Percentiles rank a stretch among this genome's conserved stretches.
These are phyloP conservation scores for Papilio dardanus DNA, from an alignment of 1,140 invertebrate genomes.

Conservation along the genomic window DNA sequence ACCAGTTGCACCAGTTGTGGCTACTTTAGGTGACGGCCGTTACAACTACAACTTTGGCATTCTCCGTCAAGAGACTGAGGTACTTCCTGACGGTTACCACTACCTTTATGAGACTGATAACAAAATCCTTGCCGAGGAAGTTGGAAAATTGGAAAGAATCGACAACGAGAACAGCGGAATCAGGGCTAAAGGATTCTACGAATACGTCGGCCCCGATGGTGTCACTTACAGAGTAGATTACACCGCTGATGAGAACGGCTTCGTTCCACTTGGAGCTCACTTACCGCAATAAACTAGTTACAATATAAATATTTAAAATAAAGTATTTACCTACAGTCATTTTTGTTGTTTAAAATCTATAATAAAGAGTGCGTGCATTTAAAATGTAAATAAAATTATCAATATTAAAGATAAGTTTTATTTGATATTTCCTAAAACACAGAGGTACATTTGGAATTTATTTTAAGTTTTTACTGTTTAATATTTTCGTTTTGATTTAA, in stretches of 20 bases:
- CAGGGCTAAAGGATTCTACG: slow-evolving; percentile 83
- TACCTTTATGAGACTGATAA: slow-evolving; percentile 86
- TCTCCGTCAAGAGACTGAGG: slow-evolving; percentile 70
- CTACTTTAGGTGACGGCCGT: slow-evolving; percentile 46
- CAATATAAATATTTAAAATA: slow-evolving; percentile 34
- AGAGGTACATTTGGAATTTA: background rate
- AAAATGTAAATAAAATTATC: slow-evolving; percentile 17
- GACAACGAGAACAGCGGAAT: slow-evolving; percentile 82
- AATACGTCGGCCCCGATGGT: slow-evolving; percentile 85
- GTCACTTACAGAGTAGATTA: slow-evolving; percentile 86
- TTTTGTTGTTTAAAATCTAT: background rate
- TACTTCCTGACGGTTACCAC: slow-evolving; percentile 76
- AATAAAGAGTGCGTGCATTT: background rate
- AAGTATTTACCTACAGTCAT: background rate
- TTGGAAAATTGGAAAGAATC: slow-evolving; percentile 76
- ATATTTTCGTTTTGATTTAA: background rate
- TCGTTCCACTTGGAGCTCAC: slow-evolving; percentile 83
- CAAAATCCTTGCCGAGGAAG: slow-evolving; percentile 83
- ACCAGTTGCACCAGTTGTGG: slow-evolving; percentile 51
- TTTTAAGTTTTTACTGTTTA: background rate
- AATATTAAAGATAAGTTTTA: slow-evolving; percentile 5
- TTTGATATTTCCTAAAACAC: background rate
- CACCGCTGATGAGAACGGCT: slow-evolving; percentile 87
- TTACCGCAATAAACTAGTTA: slow-evolving; percentile 67
- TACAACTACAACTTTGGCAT: slow-evolving; percentile 75